Base-by-base conservation (phyloP, 2,888 invertebrate species). In the Eilema depressum region DNA sequence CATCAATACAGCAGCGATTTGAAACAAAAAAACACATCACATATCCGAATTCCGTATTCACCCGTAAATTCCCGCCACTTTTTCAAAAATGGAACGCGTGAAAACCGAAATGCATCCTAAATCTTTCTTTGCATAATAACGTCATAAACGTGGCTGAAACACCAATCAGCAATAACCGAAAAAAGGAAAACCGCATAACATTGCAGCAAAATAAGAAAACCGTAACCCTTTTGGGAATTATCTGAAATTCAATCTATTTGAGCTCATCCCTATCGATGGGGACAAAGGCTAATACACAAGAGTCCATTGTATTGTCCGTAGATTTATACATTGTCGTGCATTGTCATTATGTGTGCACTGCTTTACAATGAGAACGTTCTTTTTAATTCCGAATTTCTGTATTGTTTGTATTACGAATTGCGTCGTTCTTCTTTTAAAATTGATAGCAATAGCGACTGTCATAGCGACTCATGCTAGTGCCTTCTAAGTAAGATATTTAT, bases 161-260 rank as follows among this genome's bases (percentile, higher is more conserved):
- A 81, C 77, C 85, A 82, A 83, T 84, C 81, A 74, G 79, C 81
- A 82, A 77, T 80, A 80, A 82, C 80, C 78, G 72, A 67, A 73
- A 81, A 75, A 81, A 75, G 64, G 66, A 75, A 82, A 85, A 84
- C 84, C 85, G 82, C 79, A 83, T 75, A 80, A 81, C 73, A 85
- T 84, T 73, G 80, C 79, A 82, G 76, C 78, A 75, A 88, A 93
- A 92, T 90, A 92, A 92, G 92, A 93, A 92, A 89, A 90, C 85
- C 80, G 80, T 83, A 87, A 87, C 90, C 88, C 88, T 89, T 88
- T 86, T 76, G 78, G 87, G 91, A 89, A 92, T 93, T 94, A 94
- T 94, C 93, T 91, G 89, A 90, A 91, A 92, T 93, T 92, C 93
- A 92, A 94, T 93, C 93, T 94, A 92, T 93, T 93, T 91, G 91